phyloP scores from a whole-genome alignment of 92 coral and sea anemone genomes.

The Chrysogorgia sp. region DNA sequence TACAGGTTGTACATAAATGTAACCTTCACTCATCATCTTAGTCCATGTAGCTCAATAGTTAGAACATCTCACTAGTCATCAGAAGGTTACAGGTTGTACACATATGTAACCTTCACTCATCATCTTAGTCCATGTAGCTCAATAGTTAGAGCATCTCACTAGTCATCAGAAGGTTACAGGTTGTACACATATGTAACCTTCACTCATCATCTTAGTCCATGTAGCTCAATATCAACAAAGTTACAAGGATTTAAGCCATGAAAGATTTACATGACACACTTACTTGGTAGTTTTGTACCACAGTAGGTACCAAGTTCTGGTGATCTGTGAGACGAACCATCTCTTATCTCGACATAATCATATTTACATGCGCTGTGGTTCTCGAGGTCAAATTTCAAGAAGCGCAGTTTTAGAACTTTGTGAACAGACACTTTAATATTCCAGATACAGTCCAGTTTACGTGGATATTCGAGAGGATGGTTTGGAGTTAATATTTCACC shows the following conservation, averaged over 20 bases:
- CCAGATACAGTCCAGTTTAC: constrained; percentile 17
- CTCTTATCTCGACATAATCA: constrained; percentile 28
- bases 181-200: too few relatives aligned
- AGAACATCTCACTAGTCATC: too few relatives aligned
- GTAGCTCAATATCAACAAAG: too few relatives aligned
- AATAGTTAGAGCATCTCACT: too few relatives aligned
- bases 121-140: too few relatives aligned
- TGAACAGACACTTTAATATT: constrained; percentile 28
- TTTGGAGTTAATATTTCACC: constrained; percentile 17
- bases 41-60: too few relatives aligned
- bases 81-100: too few relatives aligned
- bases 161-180: too few relatives aligned
- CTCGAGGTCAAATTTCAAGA: constrained; percentile 20
- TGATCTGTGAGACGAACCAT: constrained; percentile 5
- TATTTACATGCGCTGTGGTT: constrained; percentile 7
- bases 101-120: too few relatives aligned
- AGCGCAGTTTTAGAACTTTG: constrained; percentile 15
- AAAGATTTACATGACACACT: not conserved
- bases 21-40: too few relatives aligned
- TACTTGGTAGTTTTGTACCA: constrained; percentile 22
- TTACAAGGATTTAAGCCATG: not conserved
- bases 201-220: too few relatives aligned
- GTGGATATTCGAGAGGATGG: constrained; percentile 11
- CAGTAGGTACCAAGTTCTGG: constrained; percentile 9
- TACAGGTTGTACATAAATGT: too few relatives aligned